A percentile compares a stretch with the other conserved stretches of the same genome.
Conservation (phyloP, 1,140 invertebrate species). For the Tetranychus urticae region DNA sequence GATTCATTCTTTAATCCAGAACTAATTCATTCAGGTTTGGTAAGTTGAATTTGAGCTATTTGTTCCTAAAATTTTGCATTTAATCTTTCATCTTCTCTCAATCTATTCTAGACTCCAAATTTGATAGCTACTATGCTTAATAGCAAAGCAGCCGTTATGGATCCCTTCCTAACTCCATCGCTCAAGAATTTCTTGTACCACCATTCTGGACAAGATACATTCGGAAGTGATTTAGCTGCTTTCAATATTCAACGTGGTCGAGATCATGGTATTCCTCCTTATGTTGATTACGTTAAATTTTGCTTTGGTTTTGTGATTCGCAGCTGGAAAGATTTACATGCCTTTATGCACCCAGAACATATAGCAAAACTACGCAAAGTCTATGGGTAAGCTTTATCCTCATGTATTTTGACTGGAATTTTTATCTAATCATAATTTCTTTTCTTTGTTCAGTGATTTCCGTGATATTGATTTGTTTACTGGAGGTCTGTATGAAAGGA, state of each 20-base stretch:
- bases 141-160: constrained; percentile 3
- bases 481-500: constrained; percentile 15
- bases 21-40: constrained; percentile 2
- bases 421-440: not conserved
- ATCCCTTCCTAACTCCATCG: constrained; percentile 12
- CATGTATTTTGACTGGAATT: not conserved
- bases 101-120: not conserved
- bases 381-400: constrained; percentile 21
- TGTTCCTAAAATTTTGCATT: not conserved
- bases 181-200: constrained; percentile 64
- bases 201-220: constrained; percentile 8
- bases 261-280: constrained; percentile 29
- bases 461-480: constrained; percentile 1
- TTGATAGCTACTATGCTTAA: not conserved
- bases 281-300: constrained; percentile 18
- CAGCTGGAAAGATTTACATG: constrained; percentile 23
- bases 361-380: not conserved
- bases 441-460: constrained; percentile 1
- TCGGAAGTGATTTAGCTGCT: constrained; percentile 18
- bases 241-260: constrained; percentile 22
- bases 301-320: constrained; percentile 2
- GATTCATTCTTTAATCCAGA: constrained; percentile 7
- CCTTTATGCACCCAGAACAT: constrained; percentile 10
- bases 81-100: not conserved
- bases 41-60: not conserved